Base-by-base conservation (phyloP, 2,113 vertebrate genomes). In the Thryonomys swinderianus region DNA sequence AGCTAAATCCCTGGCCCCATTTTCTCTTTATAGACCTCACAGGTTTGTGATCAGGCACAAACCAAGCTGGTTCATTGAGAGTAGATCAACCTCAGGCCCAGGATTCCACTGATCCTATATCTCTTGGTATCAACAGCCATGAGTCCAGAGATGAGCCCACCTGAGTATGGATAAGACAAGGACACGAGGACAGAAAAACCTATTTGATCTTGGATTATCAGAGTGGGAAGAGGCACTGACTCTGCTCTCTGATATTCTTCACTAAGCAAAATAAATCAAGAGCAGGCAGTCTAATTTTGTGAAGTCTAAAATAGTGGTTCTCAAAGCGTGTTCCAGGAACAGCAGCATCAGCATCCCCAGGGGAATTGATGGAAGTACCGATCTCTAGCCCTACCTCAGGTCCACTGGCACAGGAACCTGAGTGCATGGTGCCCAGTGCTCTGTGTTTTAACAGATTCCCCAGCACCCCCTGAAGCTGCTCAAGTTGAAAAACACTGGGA, bases 391-490 rank as follows among this genome's bases (percentile, higher is more conserved):
- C 80, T 18, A 23, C 5, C 37, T 76, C 74, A 16, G 13, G 40
- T 3, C 34, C 11, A 20, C 27, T 53, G 42, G 42, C 42, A 51
- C 66, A 86, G 84, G 23, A 45, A n/a, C 13, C 34, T 16, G 9
- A 1, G 0, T 8, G 2, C 0, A 4, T 7, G 45, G 21, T 1
- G 9, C 11, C 27, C 14, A 42, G 45, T 4, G 5, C 17, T 79
- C 82, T 79, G 42, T n/a, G 71, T 79, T 45, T 48, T 67, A n/a
- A 42, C 2, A 59, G 80, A 67, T 18, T 42, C 2, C 48, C n/a
- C 14, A 4, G 12, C 5, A 34, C 10, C 25, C 51, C 66, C 42
- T 48, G 53, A 69, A 13, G 21, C 17, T 16, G 13, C 37, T 81
- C 14, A 7, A 18, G n/a, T 34, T 34, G 21, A 64, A 78, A 53